These are phyloP conservation scores for Macrotrachela quadricornifera DNA, from an alignment of 1,140 invertebrate species.

Conservation along the genomic window DNA sequence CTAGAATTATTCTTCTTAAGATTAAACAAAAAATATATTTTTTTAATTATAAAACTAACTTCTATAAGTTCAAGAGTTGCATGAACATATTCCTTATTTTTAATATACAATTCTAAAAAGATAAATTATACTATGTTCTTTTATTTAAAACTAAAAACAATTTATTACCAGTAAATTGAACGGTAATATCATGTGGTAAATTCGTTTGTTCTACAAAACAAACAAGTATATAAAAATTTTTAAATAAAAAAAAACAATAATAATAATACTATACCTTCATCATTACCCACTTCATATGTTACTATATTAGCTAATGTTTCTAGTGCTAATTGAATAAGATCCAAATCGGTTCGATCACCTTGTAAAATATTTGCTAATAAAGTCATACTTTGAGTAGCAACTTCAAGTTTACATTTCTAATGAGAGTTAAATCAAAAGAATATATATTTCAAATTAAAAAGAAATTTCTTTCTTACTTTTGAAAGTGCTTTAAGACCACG, in stretches of 20 bases:
- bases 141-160: no score
- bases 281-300: background rate
- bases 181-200: constrained; percentile 41
- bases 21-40: background rate
- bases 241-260: background rate
- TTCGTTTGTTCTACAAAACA: constrained; percentile 16
- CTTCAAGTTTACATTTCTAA: constrained; percentile 56
- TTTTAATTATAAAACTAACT: constrained; percentile 23
- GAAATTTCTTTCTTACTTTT: constrained; percentile 18
- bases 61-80: constrained; percentile 61
- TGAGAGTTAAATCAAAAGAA: no score
- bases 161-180: constrained; percentile 96
- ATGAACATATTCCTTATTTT: constrained; percentile 60
- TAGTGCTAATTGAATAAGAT: background rate
- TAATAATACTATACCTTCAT: background rate
- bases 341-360: constrained; percentile 16
- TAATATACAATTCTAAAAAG: constrained; percentile 3
- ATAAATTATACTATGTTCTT: no score
- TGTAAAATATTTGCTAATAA: constrained; percentile 42
- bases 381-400: constrained; percentile 81
- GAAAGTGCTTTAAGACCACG: constrained; percentile 78
- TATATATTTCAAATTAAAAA: no score
- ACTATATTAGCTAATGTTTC: constrained; percentile 7
- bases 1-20: background rate
- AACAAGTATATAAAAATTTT: constrained; percentile 5